phyloP scores from a whole-genome alignment of 2,888 invertebrate species.

The Prenolepis imparis region DNA sequence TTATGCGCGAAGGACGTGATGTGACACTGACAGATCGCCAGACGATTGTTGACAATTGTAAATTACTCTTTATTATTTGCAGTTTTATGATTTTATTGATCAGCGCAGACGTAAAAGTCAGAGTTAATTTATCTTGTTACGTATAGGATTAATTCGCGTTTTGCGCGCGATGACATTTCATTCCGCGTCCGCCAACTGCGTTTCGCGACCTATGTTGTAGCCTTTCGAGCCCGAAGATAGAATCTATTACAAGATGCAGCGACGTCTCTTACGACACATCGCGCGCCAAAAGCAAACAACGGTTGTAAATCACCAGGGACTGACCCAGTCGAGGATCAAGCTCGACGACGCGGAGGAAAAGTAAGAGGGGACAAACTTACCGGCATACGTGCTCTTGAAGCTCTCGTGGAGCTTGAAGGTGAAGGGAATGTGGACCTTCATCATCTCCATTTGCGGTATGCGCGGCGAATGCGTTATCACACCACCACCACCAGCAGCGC shows the following conservation, averaged over 20 bases:
- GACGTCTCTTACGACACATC: neutral
- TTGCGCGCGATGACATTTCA: neutral
- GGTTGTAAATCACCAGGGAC: conserved; percentile 27
- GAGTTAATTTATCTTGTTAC: neutral
- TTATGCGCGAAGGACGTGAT: neutral
- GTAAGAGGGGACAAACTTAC: conserved; percentile 86
- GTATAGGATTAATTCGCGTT: neutral
- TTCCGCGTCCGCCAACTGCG: neutral
- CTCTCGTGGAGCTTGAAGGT: conserved; percentile 92
- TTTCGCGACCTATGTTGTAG: neutral
- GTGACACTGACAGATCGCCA: neutral
- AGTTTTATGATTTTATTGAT: neutral
- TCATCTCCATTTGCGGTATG: conserved; percentile 93
- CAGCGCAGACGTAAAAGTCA: neutral
- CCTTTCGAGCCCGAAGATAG: neutral
- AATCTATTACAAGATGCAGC: conserved; percentile 4
- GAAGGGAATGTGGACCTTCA: conserved; percentile 94
- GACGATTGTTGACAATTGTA: neutral
- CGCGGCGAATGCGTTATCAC: conserved; percentile 87
- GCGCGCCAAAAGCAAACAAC: conserved; percentile 12
- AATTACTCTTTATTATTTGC: too few relatives aligned
- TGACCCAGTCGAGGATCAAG: neutral
- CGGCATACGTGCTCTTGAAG: conserved; percentile 90
- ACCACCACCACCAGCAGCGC: conserved; percentile 87
- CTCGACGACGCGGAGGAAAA: neutral